phyloP scores from a whole-genome alignment of 2,888 invertebrate species.

The Atethmia centrago region DNA sequence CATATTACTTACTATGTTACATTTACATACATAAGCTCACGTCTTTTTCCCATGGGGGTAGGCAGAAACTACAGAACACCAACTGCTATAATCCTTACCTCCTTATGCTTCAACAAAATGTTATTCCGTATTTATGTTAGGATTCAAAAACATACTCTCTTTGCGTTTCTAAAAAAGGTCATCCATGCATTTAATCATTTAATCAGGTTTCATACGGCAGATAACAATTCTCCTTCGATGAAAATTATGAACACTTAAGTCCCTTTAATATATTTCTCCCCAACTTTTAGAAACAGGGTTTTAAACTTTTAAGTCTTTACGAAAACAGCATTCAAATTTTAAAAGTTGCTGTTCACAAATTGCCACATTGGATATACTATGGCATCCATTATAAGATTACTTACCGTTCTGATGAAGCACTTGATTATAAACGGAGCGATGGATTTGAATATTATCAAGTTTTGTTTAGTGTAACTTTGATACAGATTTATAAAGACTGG shows the following conservation, averaged over 20 bases:
- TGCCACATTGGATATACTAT: slow-evolving; percentile 21
- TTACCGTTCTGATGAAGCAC: neutral
- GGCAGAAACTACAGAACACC: too few relatives aligned
- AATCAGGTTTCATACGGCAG: neutral
- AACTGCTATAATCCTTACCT: neutral
- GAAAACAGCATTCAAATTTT: slow-evolving; percentile 30
- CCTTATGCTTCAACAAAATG: too few relatives aligned
- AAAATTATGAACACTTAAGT: slow-evolving; percentile 25
- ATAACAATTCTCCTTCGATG: slow-evolving; percentile 12
- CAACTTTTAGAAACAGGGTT: slow-evolving; percentile 11
- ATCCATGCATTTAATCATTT: neutral
- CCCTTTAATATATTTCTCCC: slow-evolving; percentile 24
- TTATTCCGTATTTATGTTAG: too few relatives aligned
- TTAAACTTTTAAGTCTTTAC: slow-evolving; percentile 36
- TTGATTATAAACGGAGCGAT: slow-evolving; percentile 11
- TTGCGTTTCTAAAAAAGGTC: too few relatives aligned
- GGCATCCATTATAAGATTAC: slow-evolving; percentile 22
- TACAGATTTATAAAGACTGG: too few relatives aligned
- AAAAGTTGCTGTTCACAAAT: too few relatives aligned
- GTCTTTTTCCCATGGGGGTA: too few relatives aligned
- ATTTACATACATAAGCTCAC: too few relatives aligned
- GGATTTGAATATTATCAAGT: neutral
- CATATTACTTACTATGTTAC: too few relatives aligned
- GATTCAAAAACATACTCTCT: too few relatives aligned
- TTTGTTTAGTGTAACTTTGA: too few relatives aligned